Percentiles rank a stretch among this genome's conserved stretches.
phyloP scores from a whole-genome alignment of 2,113 vertebrate species.

The Psilopsiagon aymara region DNA sequence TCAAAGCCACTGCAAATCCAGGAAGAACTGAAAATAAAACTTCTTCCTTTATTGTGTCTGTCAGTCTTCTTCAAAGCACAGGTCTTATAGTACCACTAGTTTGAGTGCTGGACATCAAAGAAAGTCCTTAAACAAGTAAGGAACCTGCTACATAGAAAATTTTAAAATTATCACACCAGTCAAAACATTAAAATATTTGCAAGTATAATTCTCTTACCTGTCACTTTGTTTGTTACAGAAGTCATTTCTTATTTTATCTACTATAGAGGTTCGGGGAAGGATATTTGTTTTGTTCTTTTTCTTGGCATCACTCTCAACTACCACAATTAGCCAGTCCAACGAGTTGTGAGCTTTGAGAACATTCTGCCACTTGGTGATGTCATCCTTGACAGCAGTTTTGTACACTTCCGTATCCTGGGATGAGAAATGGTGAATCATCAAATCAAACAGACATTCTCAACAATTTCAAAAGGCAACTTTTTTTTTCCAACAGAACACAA shows the following conservation, averaged over 20 bases:
- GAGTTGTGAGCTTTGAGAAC: conserved; percentile 85
- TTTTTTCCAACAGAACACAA: background rate
- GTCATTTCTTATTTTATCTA: conserved; percentile 98
- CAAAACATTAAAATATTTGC: background rate
- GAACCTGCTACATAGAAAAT: background rate
- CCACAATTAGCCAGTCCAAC: conserved; percentile 94
- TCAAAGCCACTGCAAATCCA: background rate
- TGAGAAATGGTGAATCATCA: conserved; percentile 38
- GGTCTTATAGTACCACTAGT: background rate
- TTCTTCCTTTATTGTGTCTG: background rate
- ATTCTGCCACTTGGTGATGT: conserved; percentile 96
- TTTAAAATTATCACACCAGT: background rate
- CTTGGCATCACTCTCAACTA: conserved; percentile 94
- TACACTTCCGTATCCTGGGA: conserved; percentile 93
- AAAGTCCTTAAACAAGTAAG: background rate
- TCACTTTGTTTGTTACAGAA: conserved; percentile 99
- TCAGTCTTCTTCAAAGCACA: background rate
- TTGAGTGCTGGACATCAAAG: background rate
- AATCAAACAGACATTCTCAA: background rate
- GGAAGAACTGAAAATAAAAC: background rate
- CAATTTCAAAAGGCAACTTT: conserved; percentile 1
- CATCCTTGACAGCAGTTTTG: conserved; percentile 92
- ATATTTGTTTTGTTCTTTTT: conserved; percentile 99
- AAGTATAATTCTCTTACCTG: conserved; percentile 78
- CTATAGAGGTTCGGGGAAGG: conserved; percentile 93